These are phyloP conservation scores for Borostomias antarcticus DNA, from an alignment of 2,797 vertebrate genomes.

Conservation along the genomic window DNA sequence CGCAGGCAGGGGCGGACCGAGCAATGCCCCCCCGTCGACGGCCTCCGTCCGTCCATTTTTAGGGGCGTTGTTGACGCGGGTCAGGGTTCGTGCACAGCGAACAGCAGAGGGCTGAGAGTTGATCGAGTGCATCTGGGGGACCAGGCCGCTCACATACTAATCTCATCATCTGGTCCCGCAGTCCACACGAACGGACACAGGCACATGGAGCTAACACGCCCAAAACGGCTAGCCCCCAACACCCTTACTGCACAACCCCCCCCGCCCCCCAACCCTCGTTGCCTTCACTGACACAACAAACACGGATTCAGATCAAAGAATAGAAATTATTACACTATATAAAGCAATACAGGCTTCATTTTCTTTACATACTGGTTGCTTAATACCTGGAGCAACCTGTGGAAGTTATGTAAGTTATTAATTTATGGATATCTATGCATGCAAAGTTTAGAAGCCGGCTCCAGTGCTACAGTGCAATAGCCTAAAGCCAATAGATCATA, in stretches of 20 bases:
- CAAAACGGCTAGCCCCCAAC: background rate
- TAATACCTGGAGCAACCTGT: background rate
- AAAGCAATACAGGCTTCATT: too few species aligned
- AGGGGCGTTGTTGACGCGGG: slow-evolving; percentile 47
- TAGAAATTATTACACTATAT: background rate
- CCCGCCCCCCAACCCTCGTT: background rate
- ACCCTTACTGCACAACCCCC: background rate
- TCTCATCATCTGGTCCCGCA: slow-evolving; percentile 20
- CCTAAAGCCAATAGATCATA: background rate
- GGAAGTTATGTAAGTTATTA: background rate
- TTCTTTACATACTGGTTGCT: too few species aligned
- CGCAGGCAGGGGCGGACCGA: background rate
- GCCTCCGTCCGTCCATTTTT: slow-evolving; percentile 40
- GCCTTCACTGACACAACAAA: background rate
- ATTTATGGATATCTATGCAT: background rate
- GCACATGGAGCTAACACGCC: background rate
- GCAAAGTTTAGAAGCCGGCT: background rate
- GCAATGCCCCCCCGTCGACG: slow-evolving; percentile 29
- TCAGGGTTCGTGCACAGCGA: slow-evolving; percentile 46
- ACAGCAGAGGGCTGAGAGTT: slow-evolving; percentile 38
- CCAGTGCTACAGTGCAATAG: background rate
- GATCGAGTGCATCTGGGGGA: slow-evolving; percentile 39
- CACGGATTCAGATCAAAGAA: background rate
- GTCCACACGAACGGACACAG: slow-evolving; percentile 12
- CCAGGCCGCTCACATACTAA: slow-evolving; percentile 14